Evolutionary conservation across 92 coral and sea anemone genomes (phyloP).

Genomic region (Epizoanthus scotinus): DNA sequence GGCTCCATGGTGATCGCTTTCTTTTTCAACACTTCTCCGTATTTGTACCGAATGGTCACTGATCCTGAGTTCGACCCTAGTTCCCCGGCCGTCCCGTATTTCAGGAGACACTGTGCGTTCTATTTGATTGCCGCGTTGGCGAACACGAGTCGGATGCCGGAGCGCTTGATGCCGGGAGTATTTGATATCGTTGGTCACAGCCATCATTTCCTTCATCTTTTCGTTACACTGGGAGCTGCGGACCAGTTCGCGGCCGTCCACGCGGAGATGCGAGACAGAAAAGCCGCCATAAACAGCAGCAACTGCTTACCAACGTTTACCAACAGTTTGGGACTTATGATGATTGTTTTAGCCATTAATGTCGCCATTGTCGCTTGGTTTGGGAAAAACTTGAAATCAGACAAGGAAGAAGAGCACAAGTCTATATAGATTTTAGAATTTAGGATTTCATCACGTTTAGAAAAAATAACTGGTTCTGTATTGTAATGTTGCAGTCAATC

Average conservation of each 20-base stretch:
- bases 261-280: constrained; percentile 77
- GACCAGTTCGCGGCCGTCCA: constrained; percentile 90
- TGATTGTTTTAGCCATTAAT: constrained; percentile 62
- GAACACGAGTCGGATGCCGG: constrained; percentile 88
- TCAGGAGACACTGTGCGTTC: constrained; percentile 78
- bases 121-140: constrained; percentile 88
- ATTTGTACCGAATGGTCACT: constrained; percentile 61
- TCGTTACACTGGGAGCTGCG: constrained; percentile 88
- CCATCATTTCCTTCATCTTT: constrained; percentile 92
- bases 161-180: constrained; percentile 86
- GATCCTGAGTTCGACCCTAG: constrained; percentile 57
- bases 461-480: background rate
- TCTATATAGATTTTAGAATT: constrained; percentile 8
- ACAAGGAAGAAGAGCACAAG: constrained; percentile 89
- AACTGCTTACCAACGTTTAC: constrained; percentile 58
- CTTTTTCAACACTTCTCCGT: constrained; percentile 80
- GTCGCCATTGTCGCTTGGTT: constrained; percentile 78
- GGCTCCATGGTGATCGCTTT: constrained; percentile 83
- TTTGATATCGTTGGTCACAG: constrained; percentile 94
- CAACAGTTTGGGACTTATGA: constrained; percentile 82
- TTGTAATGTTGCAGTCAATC: background rate
- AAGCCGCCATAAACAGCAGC: constrained; percentile 52
- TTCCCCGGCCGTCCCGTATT: constrained; percentile 64
- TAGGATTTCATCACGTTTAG: background rate
- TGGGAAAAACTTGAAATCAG: constrained; percentile 77